Percentiles rank a stretch among this genome's conserved stretches.
These are phyloP conservation scores for Drosophila mojavensis DNA, from an alignment of 1,140 invertebrate species.

Conservation along the genomic window DNA sequence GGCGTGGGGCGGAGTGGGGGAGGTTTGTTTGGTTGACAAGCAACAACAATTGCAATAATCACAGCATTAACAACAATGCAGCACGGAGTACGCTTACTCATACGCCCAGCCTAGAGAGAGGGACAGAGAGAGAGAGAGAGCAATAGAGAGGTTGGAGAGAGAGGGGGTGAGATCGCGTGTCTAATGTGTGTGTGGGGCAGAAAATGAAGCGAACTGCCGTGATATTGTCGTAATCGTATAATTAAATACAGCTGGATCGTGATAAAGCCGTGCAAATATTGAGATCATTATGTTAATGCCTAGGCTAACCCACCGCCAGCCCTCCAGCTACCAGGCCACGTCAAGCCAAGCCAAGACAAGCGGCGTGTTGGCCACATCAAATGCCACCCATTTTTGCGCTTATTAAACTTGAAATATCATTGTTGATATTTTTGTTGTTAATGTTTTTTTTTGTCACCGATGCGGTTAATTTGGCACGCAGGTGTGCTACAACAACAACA, in stretches of 20 bases:
- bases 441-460: slow-evolving; percentile 58
- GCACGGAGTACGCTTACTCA: slow-evolving; percentile 68
- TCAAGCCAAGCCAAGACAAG: background rate
- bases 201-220: slow-evolving; percentile 37
- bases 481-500: slow-evolving; percentile 60
- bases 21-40: slow-evolving; percentile 6
- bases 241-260: slow-evolving; percentile 73
- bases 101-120: slow-evolving; percentile 61
- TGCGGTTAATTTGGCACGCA: slow-evolving; percentile 70
- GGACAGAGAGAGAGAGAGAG: too few relatives aligned
- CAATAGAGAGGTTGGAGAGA: too few relatives aligned
- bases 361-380: slow-evolving; percentile 58
- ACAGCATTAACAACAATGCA: slow-evolving; percentile 37
- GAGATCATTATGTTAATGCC: slow-evolving; percentile 80
- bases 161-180: slow-evolving; percentile 58
- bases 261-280: slow-evolving; percentile 81
- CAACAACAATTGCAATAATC: slow-evolving; percentile 39
- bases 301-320: slow-evolving; percentile 14
- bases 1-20: background rate
- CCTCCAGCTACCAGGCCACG: background rate
- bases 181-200: slow-evolving; percentile 58
- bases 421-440: background rate
- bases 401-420: slow-evolving; percentile 69
- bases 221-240: slow-evolving; percentile 54
- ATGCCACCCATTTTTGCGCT: slow-evolving; percentile 62